Conservation (phyloP, 2,113 vertebrate species). For the Platichthys flesus region DNA sequence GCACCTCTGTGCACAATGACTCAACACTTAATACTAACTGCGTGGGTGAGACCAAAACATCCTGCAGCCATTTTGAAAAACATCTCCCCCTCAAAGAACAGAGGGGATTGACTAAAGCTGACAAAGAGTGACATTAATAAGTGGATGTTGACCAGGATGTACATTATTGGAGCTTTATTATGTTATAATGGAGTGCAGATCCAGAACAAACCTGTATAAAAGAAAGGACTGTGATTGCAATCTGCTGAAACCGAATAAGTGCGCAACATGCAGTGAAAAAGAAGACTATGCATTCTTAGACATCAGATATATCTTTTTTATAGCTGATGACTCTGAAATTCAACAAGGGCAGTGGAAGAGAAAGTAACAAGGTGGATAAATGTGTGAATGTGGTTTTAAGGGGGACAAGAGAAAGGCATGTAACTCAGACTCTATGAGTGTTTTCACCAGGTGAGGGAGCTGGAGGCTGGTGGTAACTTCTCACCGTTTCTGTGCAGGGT, state of each 20-base stretch:
- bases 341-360: background rate
- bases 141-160: background rate
- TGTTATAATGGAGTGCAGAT: background rate
- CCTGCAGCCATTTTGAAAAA: constrained; percentile 19
- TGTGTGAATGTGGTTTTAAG: background rate
- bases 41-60: constrained; percentile 3
- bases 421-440: background rate
- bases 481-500: constrained; percentile 42
- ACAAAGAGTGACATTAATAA: background rate
- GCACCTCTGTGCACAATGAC: background rate
- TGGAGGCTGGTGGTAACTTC: constrained; percentile 46
- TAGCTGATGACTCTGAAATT: constrained; percentile 21
- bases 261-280: constrained; percentile 17
- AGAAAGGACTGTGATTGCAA: background rate
- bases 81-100: background rate
- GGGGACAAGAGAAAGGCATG: background rate
- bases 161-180: background rate
- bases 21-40: background rate
- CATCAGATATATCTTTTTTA: background rate
- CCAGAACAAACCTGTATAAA: constrained; percentile 27
- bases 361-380: background rate
- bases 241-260: background rate
- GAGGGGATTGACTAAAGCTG: background rate
- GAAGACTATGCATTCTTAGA: constrained; percentile 17
- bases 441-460: constrained; percentile 19